phyloP scores from a whole-genome alignment of 2,797 vertebrate genomes.

The Gouania willdenowi region DNA sequence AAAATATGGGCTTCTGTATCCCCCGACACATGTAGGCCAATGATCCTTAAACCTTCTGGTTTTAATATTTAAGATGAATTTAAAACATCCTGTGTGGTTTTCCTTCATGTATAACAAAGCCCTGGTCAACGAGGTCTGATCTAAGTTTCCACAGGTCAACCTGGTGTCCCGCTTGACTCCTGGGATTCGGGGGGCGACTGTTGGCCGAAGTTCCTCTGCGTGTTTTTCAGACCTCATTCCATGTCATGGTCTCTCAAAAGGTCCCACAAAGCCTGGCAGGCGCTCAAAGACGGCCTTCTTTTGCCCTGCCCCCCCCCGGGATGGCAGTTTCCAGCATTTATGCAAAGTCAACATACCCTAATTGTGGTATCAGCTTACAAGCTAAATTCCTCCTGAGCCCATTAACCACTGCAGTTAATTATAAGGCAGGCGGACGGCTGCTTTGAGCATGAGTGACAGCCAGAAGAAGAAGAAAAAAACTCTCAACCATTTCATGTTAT shows the following conservation, averaged over 20 bases:
- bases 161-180: conserved; percentile 41
- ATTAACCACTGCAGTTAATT: conserved; percentile 77
- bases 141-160: conserved; percentile 54
- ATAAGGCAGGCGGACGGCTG: conserved; percentile 33
- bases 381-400: conserved; percentile 72
- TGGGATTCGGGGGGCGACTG: conserved; percentile 36
- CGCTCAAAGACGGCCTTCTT: conserved; percentile 70
- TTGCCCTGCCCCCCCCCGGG: conserved; percentile 56
- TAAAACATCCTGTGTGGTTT: too few species aligned
- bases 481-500: conserved; percentile 38
- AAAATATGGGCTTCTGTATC: too few species aligned
- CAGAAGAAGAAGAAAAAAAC: conserved; percentile 7
- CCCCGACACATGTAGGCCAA: too few species aligned
- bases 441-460: conserved; percentile 38
- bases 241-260: conserved; percentile 52
- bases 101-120: too few species aligned
- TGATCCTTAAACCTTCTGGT: too few species aligned
- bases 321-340: conserved; percentile 66
- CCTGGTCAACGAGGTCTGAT: conserved; percentile 30
- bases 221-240: conserved; percentile 46
- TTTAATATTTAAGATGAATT: too few species aligned
- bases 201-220: conserved; percentile 39
- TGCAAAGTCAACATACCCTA: conserved; percentile 81
- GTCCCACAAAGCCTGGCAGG: conserved; percentile 51
- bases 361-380: conserved; percentile 78